phyloP scores from a whole-genome alignment of 2,797 vertebrate genomes.

The Paedocypris micromegethes region DNA sequence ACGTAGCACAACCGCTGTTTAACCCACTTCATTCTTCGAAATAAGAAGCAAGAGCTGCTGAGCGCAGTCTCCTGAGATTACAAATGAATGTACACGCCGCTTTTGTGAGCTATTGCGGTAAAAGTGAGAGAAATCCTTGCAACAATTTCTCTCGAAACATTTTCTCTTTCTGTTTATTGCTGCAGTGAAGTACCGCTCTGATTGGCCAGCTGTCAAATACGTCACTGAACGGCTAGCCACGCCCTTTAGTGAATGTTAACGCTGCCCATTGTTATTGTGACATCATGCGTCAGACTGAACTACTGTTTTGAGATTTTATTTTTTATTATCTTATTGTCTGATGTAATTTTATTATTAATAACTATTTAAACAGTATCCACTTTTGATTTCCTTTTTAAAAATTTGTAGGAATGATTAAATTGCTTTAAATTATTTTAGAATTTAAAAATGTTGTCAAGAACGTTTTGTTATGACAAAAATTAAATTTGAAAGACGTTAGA shows the following conservation, averaged over 20 bases:
- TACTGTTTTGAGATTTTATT: no score
- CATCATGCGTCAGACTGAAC: neutral
- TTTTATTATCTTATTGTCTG: neutral
- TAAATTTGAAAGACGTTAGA: no score
- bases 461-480: no score
- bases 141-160: neutral
- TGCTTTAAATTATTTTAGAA: no score
- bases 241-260: neutral
- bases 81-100: neutral
- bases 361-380: no score
- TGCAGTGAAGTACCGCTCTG: neutral
- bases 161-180: constrained; percentile 27
- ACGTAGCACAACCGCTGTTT: constrained; percentile 51
- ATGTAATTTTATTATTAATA: neutral
- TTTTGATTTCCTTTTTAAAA: no score
- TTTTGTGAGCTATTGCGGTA: neutral
- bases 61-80: constrained; percentile 31
- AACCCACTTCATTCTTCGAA: constrained; percentile 50
- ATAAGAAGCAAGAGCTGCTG: neutral
- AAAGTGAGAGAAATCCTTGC: neutral
- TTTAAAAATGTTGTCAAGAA: no score
- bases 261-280: neutral
- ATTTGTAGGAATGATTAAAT: no score
- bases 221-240: constrained; percentile 13
- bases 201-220: constrained; percentile 35